phyloP scores from a whole-genome alignment of 2,888 invertebrate species.

The Xestoiulus laeticollis region DNA sequence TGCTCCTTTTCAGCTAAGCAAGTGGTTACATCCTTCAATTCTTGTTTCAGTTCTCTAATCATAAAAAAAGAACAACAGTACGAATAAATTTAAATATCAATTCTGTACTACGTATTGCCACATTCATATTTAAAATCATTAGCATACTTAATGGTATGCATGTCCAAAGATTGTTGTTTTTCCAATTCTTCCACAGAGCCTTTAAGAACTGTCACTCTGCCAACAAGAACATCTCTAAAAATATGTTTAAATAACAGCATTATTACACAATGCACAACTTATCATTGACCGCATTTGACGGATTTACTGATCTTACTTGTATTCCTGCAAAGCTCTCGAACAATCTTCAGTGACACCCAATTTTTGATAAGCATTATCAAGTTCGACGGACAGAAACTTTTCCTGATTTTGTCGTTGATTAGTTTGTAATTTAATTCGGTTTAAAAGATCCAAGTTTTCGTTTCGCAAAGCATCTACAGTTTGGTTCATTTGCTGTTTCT shows the following conservation, averaged over 20 bases:
- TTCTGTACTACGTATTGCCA: no score
- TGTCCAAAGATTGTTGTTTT: slow-evolving; percentile 44
- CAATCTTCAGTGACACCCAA: slow-evolving; percentile 49
- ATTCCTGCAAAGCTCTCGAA: slow-evolving; percentile 47
- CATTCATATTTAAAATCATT: neutral
- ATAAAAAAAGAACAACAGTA: neutral
- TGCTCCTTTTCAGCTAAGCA: slow-evolving; percentile 36
- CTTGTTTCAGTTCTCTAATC: slow-evolving; percentile 33
- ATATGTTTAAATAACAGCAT: neutral
- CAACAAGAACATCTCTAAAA: slow-evolving; percentile 44
- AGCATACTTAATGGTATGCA: slow-evolving; percentile 44
- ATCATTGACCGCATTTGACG: neutral
- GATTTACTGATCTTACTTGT: neutral
- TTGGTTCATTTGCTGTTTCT: slow-evolving; percentile 16
- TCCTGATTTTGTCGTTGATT: neutral
- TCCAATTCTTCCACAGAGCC: slow-evolving; percentile 46
- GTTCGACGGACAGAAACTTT: slow-evolving; percentile 39
- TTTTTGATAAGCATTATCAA: slow-evolving; percentile 51
- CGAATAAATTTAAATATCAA: neutral
- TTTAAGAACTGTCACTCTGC: slow-evolving; percentile 34
- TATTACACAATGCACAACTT: neutral
- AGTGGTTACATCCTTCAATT: neutral
- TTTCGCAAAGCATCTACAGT: neutral
- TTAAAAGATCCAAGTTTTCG: slow-evolving; percentile 32
- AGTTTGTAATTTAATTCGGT: slow-evolving; percentile 42